Evolutionary conservation across 2,113 vertebrate species (phyloP).

Genomic region (Corythornis vintsioides): DNA sequence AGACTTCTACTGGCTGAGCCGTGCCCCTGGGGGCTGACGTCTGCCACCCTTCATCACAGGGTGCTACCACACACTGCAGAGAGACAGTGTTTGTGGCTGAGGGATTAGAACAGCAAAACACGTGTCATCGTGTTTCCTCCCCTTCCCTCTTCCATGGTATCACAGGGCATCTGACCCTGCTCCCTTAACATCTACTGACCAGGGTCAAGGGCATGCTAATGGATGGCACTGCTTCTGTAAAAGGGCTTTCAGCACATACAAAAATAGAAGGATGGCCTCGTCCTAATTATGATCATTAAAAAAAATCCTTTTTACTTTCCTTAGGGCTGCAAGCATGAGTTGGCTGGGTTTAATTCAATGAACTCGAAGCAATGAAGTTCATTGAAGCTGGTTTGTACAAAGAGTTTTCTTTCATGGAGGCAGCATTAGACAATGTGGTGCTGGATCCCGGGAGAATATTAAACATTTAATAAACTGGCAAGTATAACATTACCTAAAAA

Average conservation of each 20-base stretch:
- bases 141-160: neutral
- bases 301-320: slow-evolving; percentile 33
- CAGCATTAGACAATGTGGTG: slow-evolving; percentile 7
- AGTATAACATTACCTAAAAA: slow-evolving; percentile 44
- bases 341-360: slow-evolving; percentile 8
- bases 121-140: neutral
- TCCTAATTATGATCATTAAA: slow-evolving; percentile 7
- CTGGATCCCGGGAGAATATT: slow-evolving; percentile 33
- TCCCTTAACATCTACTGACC: neutral
- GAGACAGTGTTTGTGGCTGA: neutral
- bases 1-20: neutral
- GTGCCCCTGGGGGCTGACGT: neutral
- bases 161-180: neutral
- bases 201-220: neutral
- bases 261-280: neutral
- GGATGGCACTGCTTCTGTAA: neutral
- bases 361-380: slow-evolving; percentile 13
- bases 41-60: neutral
- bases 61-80: neutral
- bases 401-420: slow-evolving; percentile 12
- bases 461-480: slow-evolving; percentile 59
- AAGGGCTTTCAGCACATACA: neutral
- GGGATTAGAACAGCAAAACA: neutral
- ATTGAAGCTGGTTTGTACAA: neutral
- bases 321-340: neutral